These are phyloP conservation scores for Coracopsis vasa DNA, from an alignment of 2,113 vertebrate species.

Conservation along the genomic window DNA sequence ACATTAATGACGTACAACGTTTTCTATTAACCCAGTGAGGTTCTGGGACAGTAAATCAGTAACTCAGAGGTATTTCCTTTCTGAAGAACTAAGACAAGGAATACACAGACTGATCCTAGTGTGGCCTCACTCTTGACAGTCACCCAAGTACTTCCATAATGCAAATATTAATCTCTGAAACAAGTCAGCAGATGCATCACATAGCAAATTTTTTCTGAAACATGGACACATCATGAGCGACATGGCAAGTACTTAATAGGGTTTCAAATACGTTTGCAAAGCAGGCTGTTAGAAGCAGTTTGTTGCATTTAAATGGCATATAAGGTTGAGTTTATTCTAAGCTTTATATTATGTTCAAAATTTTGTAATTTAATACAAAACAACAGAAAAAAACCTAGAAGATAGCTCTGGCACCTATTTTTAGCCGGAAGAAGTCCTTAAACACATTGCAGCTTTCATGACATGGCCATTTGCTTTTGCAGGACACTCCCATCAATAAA, in stretches of 20 bases:
- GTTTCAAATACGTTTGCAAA: not conserved
- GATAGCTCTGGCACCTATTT: not conserved
- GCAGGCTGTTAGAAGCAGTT: not conserved
- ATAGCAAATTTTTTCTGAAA: not conserved
- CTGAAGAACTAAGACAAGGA: not conserved
- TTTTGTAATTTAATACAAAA: constrained; percentile 16
- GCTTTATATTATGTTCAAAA: not conserved
- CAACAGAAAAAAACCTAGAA: not conserved
- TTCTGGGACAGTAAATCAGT: not conserved
- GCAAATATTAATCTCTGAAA: not conserved
- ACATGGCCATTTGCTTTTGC: not conserved
- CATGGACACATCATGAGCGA: not conserved
- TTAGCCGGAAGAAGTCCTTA: not conserved
- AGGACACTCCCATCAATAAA: not conserved
- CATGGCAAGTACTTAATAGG: not conserved
- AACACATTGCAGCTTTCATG: not conserved
- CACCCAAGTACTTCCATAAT: not conserved
- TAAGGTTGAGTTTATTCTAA: constrained; percentile 38
- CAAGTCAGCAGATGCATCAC: not conserved
- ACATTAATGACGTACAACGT: not conserved
- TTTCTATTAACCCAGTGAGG: not conserved
- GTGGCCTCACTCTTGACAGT: not conserved
- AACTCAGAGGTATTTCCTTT: not conserved
- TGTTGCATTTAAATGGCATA: constrained; percentile 10
- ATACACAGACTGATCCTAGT: not conserved